These are phyloP conservation scores for Melanotaenia nigrans DNA, from an alignment of 2,797 vertebrate species.

Conservation along the genomic window DNA sequence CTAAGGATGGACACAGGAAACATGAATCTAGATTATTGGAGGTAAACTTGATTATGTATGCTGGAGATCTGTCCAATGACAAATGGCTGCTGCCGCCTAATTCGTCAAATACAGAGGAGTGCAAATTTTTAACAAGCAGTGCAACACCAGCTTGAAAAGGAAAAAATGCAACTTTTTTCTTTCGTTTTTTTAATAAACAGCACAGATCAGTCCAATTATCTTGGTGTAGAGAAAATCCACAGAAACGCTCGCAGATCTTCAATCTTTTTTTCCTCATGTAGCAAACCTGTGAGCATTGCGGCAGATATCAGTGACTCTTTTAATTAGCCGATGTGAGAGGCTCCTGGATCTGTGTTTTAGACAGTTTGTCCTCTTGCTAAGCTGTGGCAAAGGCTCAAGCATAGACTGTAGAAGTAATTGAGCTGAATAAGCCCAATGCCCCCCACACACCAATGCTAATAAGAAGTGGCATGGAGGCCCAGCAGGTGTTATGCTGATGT, in stretches of 20 bases:
- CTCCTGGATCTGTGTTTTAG: slow-evolving; percentile 64
- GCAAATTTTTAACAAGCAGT: not conserved
- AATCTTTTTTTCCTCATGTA: not conserved
- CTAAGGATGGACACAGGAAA: slow-evolving; percentile 20
- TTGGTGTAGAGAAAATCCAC: slow-evolving; percentile 1
- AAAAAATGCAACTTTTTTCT: not conserved
- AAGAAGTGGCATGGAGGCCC: slow-evolving; percentile 60
- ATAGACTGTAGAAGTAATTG: slow-evolving; percentile 70
- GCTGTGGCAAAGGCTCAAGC: slow-evolving; percentile 66
- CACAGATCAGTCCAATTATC: slow-evolving; percentile 21
- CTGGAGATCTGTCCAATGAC: not conserved
- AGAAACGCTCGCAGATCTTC: not conserved
- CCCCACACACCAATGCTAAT: slow-evolving; percentile 71
- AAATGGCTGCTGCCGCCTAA: not conserved
- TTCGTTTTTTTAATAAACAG: slow-evolving; percentile 9
- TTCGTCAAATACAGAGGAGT: not conserved
- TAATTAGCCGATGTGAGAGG: slow-evolving; percentile 68
- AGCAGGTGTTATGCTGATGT: slow-evolving; percentile 59
- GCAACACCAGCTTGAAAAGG: not conserved
- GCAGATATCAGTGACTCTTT: slow-evolving; percentile 51
- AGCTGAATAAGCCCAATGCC: slow-evolving; percentile 77
- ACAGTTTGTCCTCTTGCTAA: slow-evolving; percentile 69
- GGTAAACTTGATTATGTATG: not conserved
- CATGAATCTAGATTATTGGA: slow-evolving; percentile 59
- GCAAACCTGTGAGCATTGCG: not conserved